Conservation (phyloP, 2,113 vertebrate genomes). For the Platichthys flesus region DNA sequence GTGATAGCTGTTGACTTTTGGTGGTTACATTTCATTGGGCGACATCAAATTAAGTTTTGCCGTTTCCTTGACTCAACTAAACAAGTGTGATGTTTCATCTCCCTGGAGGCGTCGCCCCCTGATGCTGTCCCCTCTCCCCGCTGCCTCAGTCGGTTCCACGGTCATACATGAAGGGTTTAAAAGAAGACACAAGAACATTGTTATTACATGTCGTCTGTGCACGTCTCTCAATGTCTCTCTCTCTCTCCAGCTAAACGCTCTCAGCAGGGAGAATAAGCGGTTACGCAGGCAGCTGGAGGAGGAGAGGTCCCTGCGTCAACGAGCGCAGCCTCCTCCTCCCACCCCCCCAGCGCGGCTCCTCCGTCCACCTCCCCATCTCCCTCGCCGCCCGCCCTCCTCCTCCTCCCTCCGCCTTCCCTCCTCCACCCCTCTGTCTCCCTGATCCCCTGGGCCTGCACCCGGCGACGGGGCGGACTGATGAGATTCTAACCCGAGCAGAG, state of each 20-base stretch:
- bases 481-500: slow-evolving; percentile 34
- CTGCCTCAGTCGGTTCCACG: background rate
- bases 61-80: slow-evolving; percentile 44
- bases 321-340: slow-evolving; percentile 60
- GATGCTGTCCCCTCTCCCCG: background rate
- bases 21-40: slow-evolving; percentile 52
- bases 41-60: slow-evolving; percentile 53
- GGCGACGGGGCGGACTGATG: slow-evolving; percentile 10
- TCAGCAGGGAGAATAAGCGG: slow-evolving; percentile 67
- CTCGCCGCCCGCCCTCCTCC: slow-evolving; percentile 22
- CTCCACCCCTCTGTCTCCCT: slow-evolving; percentile 12
- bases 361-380: slow-evolving; percentile 8
- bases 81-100: slow-evolving; percentile 35
- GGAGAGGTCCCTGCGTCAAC: slow-evolving; percentile 58
- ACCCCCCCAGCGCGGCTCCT: slow-evolving; percentile 41
- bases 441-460: slow-evolving; percentile 34
- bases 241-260: slow-evolving; percentile 69
- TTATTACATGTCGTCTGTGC: slow-evolving; percentile 17
- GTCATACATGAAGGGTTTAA: background rate
- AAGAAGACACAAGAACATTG: background rate
- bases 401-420: slow-evolving; percentile 19
- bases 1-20: slow-evolving; percentile 57
- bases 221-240: slow-evolving; percentile 27
- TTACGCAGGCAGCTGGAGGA: slow-evolving; percentile 76
- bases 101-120: background rate